phyloP scores from a whole-genome alignment of 2,888 invertebrate genomes.

The Hoplodrina blanda region DNA sequence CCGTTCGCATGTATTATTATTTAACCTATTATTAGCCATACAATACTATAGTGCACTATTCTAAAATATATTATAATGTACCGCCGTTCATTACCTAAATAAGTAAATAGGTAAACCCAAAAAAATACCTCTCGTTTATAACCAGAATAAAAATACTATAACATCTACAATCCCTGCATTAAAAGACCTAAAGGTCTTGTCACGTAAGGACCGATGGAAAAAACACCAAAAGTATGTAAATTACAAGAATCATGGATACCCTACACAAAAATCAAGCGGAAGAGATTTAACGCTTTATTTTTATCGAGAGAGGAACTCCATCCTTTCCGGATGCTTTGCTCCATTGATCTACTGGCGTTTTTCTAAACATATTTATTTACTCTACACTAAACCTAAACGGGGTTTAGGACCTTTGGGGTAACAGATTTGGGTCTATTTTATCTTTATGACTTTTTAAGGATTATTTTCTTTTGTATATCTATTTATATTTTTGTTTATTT shows the following conservation, averaged over 20 bases:
- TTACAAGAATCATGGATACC: slow-evolving; percentile 45
- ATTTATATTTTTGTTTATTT: background rate
- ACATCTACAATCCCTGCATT: too few relatives aligned
- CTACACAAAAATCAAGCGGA: slow-evolving; percentile 64
- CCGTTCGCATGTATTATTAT: too few relatives aligned
- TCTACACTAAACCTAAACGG: slow-evolving; percentile 31
- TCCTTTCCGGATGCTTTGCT: slow-evolving; percentile 59
- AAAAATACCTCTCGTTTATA: too few relatives aligned
- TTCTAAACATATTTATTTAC: slow-evolving; percentile 61
- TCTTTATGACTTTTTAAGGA: slow-evolving; percentile 4
- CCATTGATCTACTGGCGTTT: slow-evolving; percentile 57
- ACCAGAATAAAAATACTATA: too few relatives aligned
- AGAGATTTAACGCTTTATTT: slow-evolving; percentile 68
- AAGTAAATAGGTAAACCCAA: too few relatives aligned
- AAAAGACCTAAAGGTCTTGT: too few relatives aligned
- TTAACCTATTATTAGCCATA: too few relatives aligned
- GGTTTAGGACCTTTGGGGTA: slow-evolving; percentile 10
- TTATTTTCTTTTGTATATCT: slow-evolving; percentile 8
- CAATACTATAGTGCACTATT: too few relatives aligned
- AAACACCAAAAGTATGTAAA: slow-evolving; percentile 11
- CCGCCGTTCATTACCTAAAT: too few relatives aligned
- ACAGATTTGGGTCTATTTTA: slow-evolving; percentile 19
- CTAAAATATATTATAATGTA: too few relatives aligned
- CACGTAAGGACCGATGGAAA: background rate
- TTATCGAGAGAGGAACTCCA: slow-evolving; percentile 63